Conservation (phyloP, 2,888 invertebrate genomes). For the Hartigia nigra region DNA sequence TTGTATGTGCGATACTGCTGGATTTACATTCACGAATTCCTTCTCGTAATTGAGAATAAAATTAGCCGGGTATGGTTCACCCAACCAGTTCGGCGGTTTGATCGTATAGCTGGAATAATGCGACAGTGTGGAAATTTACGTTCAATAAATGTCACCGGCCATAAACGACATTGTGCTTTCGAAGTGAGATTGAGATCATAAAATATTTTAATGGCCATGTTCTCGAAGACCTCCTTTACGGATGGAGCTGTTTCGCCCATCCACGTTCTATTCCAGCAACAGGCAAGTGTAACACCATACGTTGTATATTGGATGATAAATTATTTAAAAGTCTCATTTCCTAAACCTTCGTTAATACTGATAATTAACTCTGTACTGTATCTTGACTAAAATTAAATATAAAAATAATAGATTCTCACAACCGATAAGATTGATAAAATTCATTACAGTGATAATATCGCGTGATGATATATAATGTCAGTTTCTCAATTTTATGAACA, state of each 20-base stretch:
- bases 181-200: constrained; percentile 15
- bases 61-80: background rate
- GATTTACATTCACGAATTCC: background rate
- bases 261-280: background rate
- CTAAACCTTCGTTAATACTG: background rate
- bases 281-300: background rate
- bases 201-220: constrained; percentile 5
- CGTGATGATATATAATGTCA: background rate
- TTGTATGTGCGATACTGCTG: background rate
- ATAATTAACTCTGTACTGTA: background rate
- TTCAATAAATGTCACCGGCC: constrained; percentile 34
- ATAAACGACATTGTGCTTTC: constrained; percentile 36
- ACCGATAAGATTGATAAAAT: background rate
- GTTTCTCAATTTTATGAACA: background rate
- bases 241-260: background rate
- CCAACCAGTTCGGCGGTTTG: background rate
- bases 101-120: constrained; percentile 19
- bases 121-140: constrained; percentile 29
- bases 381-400: background rate
- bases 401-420: background rate
- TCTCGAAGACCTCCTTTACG: background rate
- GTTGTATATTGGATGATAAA: background rate
- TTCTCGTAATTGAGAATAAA: background rate
- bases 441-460: background rate
- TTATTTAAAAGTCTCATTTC: background rate